phyloP scores from a whole-genome alignment of 2,113 vertebrate species.

The Silurus meridionalis region DNA sequence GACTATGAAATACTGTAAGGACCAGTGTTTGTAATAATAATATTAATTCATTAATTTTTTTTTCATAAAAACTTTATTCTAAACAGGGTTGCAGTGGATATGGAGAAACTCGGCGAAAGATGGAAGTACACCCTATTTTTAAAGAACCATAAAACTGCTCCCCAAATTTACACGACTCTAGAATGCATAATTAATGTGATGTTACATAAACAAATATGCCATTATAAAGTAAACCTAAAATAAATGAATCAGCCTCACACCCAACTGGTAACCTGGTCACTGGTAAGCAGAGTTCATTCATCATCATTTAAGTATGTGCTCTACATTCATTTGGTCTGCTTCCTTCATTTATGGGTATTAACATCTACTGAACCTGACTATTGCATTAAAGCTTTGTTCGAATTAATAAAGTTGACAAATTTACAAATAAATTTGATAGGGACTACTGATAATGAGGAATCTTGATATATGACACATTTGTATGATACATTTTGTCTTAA shows the following conservation, averaged over 20 bases:
- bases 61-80: neutral
- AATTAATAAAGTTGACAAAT: too few species aligned
- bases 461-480: too few species aligned
- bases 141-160: neutral
- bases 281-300: neutral
- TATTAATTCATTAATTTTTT: neutral
- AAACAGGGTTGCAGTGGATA: neutral
- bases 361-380: neutral
- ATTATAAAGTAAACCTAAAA: neutral
- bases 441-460: too few species aligned
- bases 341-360: neutral
- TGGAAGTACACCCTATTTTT: neutral
- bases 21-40: neutral
- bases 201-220: neutral
- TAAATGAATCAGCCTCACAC: neutral
- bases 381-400: neutral
- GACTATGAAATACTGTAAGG: neutral
- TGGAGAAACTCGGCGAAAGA: neutral
- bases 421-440: too few species aligned
- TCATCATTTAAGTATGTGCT: neutral
- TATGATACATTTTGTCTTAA: too few species aligned
- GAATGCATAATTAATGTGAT: neutral
- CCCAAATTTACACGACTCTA: neutral
- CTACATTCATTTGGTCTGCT: neutral
- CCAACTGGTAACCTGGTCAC: neutral